These are phyloP conservation scores for Nasonia oneida DNA, from an alignment of 2,888 invertebrate species.

Conservation along the genomic window DNA sequence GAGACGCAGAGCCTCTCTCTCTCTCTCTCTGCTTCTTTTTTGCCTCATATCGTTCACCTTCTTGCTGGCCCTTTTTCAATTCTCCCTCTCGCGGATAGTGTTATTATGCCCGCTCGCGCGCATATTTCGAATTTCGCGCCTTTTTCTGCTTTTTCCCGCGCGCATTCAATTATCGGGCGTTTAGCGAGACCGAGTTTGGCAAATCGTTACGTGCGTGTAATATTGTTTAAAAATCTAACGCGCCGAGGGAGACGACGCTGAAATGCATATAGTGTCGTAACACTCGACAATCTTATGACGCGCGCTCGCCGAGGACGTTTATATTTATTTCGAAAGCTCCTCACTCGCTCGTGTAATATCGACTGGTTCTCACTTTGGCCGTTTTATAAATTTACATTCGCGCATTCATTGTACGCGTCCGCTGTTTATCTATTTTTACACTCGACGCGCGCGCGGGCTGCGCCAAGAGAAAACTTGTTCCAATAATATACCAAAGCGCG, in stretches of 20 bases:
- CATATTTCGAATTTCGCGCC: slow-evolving; percentile 17
- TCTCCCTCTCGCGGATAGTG: not conserved
- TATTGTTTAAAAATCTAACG: too few relatives aligned
- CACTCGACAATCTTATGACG: not conserved
- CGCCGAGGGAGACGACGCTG: not conserved
- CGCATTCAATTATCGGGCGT: not conserved
- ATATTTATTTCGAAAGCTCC: slow-evolving; percentile 37
- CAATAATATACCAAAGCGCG: not conserved
- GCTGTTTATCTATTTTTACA: slow-evolving; percentile 2
- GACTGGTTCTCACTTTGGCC: slow-evolving; percentile 21
- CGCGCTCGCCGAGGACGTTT: not conserved
- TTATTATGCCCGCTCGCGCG: not conserved
- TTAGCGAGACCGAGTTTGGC: not conserved
- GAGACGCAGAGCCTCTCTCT: slow-evolving; percentile 5
- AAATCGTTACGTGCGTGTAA: too few relatives aligned
- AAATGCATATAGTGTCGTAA: too few relatives aligned
- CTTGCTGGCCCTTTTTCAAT: slow-evolving; percentile 36
- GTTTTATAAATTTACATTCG: slow-evolving; percentile 43
- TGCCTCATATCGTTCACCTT: slow-evolving; percentile 53
- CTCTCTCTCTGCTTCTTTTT: slow-evolving; percentile 30
- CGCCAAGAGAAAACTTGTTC: not conserved
- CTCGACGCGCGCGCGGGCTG: not conserved
- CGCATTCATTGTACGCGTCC: not conserved
- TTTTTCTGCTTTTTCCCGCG: not conserved
- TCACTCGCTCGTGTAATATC: slow-evolving; percentile 28